These are phyloP conservation scores for Helobdella robusta DNA, from an alignment of 2,888 invertebrate genomes.

Conservation along the genomic window DNA sequence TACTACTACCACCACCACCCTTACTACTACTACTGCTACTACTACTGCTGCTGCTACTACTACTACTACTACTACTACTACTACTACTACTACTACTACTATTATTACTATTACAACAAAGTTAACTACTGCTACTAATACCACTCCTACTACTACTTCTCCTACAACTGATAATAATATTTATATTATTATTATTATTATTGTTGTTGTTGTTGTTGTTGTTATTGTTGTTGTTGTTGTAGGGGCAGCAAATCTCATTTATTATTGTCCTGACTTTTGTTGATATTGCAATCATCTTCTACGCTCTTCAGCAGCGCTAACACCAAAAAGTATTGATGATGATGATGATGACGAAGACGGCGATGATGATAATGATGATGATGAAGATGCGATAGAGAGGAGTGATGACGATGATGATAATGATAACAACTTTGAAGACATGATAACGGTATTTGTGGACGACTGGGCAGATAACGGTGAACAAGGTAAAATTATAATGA, in stretches of 20 bases:
- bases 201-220: neutral
- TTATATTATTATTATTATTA: neutral
- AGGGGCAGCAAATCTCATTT: neutral
- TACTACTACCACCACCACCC: constrained; percentile 8
- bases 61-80: constrained; percentile 12
- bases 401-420: no score
- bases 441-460: no score
- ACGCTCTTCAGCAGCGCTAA: no score
- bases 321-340: no score
- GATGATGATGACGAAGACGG: no score
- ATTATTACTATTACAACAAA: constrained; percentile 5
- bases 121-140: neutral
- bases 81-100: constrained; percentile 16
- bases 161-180: neutral
- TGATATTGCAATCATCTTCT: no score
- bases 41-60: constrained; percentile 10
- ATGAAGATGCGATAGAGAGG: no score
- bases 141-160: neutral
- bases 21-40: constrained; percentile 13
- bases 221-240: neutral
- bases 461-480: no score
- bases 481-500: no score
- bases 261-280: neutral
- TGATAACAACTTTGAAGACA: no score
- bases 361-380: no score